These are phyloP conservation scores for Vimba vimba DNA, from an alignment of 2,113 vertebrate species.

Conservation along the genomic window DNA sequence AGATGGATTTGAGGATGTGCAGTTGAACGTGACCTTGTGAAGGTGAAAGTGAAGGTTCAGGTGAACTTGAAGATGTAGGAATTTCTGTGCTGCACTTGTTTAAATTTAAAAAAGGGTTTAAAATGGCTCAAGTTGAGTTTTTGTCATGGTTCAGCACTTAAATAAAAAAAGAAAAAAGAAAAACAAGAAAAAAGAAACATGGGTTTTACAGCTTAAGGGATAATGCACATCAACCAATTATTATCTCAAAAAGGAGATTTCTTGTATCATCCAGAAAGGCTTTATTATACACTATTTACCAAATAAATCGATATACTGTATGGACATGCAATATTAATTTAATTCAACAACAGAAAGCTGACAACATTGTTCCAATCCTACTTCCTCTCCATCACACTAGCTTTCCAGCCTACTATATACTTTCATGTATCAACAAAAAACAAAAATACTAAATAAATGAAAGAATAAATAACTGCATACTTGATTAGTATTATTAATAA, in stretches of 20 bases:
- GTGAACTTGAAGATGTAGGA: neutral
- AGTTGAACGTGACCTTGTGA: constrained; percentile 13
- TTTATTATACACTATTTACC: neutral
- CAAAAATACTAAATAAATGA: neutral
- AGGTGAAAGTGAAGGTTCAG: neutral
- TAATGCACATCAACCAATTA: neutral
- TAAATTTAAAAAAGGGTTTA: neutral
- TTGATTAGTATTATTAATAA: no score
- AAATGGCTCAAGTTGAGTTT: constrained; percentile 17
- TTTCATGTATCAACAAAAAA: neutral
- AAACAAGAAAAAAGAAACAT: neutral
- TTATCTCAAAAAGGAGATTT: neutral
- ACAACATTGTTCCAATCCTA: no score
- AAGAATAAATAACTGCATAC: no score
- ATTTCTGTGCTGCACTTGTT: neutral
- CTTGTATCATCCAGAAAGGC: neutral
- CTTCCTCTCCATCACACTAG: neutral
- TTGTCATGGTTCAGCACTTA: neutral
- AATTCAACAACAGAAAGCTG: neutral
- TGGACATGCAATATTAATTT: neutral
- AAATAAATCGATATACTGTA: neutral
- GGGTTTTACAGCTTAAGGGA: no score
- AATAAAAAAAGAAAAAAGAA: neutral
- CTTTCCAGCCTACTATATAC: neutral
- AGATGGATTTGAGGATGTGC: constrained; percentile 6